Base-by-base conservation (phyloP, 1,140 invertebrate species). In the Drosophila aff. region DNA sequence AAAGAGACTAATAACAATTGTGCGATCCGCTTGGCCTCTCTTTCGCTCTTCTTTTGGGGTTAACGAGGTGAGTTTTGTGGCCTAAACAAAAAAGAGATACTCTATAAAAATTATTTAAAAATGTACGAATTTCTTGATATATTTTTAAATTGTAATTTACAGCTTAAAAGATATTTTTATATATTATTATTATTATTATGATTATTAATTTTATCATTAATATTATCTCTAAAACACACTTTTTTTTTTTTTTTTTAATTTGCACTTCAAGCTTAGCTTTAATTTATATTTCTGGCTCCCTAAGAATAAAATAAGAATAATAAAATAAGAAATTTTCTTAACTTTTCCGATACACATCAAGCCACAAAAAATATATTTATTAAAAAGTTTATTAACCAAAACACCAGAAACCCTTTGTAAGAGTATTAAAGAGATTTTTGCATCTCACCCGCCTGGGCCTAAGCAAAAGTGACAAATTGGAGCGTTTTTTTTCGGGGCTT, bases 1-100 rank as follows among this genome's bases (percentile, higher is more conserved):
- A 73, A 89, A 90, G 84, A 79, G 69, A 78, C 81, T 89, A 90
- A 89, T 90, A 84, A 89, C 85, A 90, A 84, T 89, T 90, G 81
- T 75, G 66, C 81, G 84, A 89, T 84, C 84, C 66, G 74, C 60
- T 80, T 81, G 77, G 81, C 64, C 44, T 59, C 72, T 65, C 68
- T 62, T 64, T 65, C 38, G 58, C 58, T 83, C 64, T 60, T 68
- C 68, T 74, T 74, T 61, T 44, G 21, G 33, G 65, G 53, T 59
- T 83, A 89, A 81, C 61, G 71, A 68, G 69, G 28, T 11, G 10
- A 31, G 4, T 10, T 16, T 23, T 21, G 7, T 10, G 18, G 26
- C 26, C 43, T 26, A 43, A 10, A n/a, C 58, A 64, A 77, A 36
- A 31, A 6, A 0, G 2, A 26, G n/a, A 67, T 87, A 59, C 83